Conservation (phyloP, 2,888 invertebrate genomes). For the Drosophila limbata region DNA sequence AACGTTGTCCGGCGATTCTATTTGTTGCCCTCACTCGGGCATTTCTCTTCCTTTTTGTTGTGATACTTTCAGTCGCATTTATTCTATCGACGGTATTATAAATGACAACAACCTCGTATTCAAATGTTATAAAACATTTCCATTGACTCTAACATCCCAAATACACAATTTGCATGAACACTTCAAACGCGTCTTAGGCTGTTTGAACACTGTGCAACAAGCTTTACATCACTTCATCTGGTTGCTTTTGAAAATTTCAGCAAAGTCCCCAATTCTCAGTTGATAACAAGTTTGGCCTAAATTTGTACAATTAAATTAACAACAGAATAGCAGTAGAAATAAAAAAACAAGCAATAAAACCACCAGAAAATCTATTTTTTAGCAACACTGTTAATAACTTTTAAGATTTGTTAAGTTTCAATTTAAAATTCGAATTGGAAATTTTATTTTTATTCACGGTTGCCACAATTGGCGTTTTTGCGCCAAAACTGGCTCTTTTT, state of each 20-base stretch:
- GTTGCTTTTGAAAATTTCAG: too few relatives aligned
- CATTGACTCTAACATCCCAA: constrained; percentile 43
- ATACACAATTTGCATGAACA: constrained; percentile 15
- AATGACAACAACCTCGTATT: constrained; percentile 17
- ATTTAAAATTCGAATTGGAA: not conserved
- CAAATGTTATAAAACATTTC: constrained; percentile 63
- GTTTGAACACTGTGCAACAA: constrained; percentile 25
- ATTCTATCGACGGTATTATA: not conserved
- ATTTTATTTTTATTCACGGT: too few relatives aligned
- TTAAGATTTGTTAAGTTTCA: not conserved
- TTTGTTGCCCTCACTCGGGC: constrained; percentile 7
- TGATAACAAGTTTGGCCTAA: too few relatives aligned
- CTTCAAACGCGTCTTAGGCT: constrained; percentile 6
- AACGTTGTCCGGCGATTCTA: not conserved
- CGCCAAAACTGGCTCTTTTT: too few relatives aligned
- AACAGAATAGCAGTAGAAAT: not conserved
- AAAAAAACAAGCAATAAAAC: too few relatives aligned
- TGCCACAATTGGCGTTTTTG: too few relatives aligned
- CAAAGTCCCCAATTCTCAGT: too few relatives aligned
- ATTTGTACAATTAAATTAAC: too few relatives aligned
- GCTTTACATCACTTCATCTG: not conserved
- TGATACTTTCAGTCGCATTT: constrained; percentile 14
- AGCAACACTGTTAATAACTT: too few relatives aligned
- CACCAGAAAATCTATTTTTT: too few relatives aligned
- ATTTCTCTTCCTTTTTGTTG: constrained; percentile 9